phyloP scores from a whole-genome alignment of 2,888 invertebrate species.

The Acanthosepion pharaonis region DNA sequence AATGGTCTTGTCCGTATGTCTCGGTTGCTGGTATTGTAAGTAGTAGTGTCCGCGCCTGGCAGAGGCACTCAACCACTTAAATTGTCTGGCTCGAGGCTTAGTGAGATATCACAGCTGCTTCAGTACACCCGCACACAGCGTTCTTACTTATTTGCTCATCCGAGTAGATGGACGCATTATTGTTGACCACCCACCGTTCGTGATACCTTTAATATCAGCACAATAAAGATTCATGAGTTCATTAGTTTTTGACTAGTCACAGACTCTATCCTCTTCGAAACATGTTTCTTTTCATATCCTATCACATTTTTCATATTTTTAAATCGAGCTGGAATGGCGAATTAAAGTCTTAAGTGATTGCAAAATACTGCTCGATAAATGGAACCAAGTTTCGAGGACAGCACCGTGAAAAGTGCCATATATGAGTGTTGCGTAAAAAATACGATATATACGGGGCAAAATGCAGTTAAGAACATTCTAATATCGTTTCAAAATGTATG shows the following conservation, averaged over 20 bases:
- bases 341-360: not conserved
- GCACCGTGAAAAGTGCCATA: not conserved
- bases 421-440: not conserved
- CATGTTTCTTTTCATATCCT: not conserved
- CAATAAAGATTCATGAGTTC: not conserved
- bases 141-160: not conserved
- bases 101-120: slow-evolving; percentile 8
- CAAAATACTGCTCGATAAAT: not conserved
- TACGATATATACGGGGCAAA: not conserved
- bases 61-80: not conserved
- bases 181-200: not conserved
- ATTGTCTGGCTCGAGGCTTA: not conserved
- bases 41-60: not conserved
- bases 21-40: not conserved
- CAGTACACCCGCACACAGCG: not conserved
- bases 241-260: not conserved
- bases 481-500: no score
- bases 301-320: not conserved
- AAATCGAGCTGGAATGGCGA: not conserved
- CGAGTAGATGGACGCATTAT: not conserved
- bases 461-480: no score
- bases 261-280: not conserved
- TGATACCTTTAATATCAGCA: not conserved
- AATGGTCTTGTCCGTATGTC: not conserved
- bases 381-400: not conserved